Percentiles rank a stretch among this genome's conserved stretches.
phyloP scores from a whole-genome alignment of 2,113 vertebrate genomes.

The Hydropotes inermis region DNA sequence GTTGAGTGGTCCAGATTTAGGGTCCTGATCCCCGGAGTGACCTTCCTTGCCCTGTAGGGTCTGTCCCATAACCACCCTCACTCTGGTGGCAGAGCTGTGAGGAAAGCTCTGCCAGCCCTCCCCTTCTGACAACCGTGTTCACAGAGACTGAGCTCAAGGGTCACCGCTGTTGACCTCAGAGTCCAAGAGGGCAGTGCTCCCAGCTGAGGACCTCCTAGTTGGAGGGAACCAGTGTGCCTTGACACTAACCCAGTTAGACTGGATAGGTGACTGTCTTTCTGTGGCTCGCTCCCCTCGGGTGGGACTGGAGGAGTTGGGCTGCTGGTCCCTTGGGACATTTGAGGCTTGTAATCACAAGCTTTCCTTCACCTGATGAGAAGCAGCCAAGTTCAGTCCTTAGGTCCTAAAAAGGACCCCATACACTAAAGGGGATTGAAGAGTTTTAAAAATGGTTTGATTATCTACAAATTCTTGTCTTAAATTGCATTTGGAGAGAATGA shows the following conservation, averaged over 20 bases:
- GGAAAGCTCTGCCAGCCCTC: not conserved
- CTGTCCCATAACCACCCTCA: not conserved
- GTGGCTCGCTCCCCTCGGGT: not conserved
- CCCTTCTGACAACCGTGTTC: not conserved
- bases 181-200: constrained; percentile 24
- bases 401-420: not conserved
- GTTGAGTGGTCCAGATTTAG: not conserved
- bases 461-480: not conserved
- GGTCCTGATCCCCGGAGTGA: not conserved
- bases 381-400: not conserved
- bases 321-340: not conserved
- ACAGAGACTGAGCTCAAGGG: not conserved
- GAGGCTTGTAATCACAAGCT: not conserved
- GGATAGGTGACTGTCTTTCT: not conserved
- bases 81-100: not conserved
- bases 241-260: not conserved
- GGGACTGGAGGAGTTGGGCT: not conserved
- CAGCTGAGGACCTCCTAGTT: not conserved
- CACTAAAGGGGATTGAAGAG: not conserved
- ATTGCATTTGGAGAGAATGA: not conserved
- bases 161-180: not conserved
- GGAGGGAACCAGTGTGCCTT: not conserved
- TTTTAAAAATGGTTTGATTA: not conserved
- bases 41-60: not conserved
- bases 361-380: not conserved